Conservation (phyloP, 2,113 vertebrate genomes). For the Podilymbus podiceps region DNA sequence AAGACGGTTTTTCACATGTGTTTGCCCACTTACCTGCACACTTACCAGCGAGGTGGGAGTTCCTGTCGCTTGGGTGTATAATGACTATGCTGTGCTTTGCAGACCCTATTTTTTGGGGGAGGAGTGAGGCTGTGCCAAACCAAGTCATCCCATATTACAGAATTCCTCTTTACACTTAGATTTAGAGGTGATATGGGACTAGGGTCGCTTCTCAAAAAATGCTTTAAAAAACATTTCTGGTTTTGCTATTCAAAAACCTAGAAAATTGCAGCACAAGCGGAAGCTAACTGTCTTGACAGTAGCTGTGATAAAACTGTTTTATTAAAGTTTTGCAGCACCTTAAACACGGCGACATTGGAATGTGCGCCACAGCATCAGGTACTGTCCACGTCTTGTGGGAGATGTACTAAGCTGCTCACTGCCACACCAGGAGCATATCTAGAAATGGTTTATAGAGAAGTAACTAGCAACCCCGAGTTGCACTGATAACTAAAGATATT, state of each 20-base stretch:
- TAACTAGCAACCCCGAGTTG: fast-evolving
- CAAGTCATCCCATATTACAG: too few species aligned
- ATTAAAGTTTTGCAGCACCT: not conserved
- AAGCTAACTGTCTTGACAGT: not conserved
- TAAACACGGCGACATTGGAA: fast-evolving
- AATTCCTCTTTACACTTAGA: not conserved
- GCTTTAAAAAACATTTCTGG: not conserved
- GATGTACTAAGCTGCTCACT: not conserved
- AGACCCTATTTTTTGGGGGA: fast-evolving
- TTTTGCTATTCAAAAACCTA: not conserved
- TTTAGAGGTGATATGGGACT: not conserved
- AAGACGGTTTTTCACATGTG: not conserved
- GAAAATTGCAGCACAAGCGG: not conserved
- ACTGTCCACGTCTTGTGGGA: fast-evolving
- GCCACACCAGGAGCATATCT: fast-evolving
- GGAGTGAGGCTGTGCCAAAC: not conserved
- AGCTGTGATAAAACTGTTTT: not conserved
- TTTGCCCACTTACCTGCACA: not conserved
- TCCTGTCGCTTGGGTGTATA: not conserved
- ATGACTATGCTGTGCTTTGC: fast-evolving
- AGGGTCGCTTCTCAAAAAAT: not conserved
- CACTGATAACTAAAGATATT: not conserved
- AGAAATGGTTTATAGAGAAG: not conserved
- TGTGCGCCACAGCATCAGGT: not conserved
- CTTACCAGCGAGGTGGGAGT: not conserved